These are phyloP conservation scores for Pelosia muscerda DNA, from an alignment of 2,888 invertebrate species.

Conservation along the genomic window DNA sequence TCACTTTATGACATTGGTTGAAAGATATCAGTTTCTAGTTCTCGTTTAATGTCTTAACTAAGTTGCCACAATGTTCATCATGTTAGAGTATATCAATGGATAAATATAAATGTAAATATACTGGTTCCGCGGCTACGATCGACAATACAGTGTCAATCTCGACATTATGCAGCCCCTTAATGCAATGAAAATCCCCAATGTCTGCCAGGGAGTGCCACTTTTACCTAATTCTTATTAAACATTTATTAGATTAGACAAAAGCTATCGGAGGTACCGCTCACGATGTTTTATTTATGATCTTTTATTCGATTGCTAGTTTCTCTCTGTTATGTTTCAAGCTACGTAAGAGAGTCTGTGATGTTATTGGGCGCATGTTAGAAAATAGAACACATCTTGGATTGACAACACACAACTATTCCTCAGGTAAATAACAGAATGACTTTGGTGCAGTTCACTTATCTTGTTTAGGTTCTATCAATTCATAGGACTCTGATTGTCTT, in stretches of 20 bases:
- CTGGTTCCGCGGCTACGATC: slow-evolving; percentile 28
- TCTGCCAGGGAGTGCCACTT: slow-evolving; percentile 70
- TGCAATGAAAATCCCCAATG: slow-evolving; percentile 71
- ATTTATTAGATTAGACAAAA: slow-evolving; percentile 85
- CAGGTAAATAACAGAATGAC: neutral
- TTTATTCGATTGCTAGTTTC: slow-evolving; percentile 80
- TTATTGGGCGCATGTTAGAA: slow-evolving; percentile 36
- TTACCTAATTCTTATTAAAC: slow-evolving; percentile 85
- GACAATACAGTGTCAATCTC: slow-evolving; percentile 67
- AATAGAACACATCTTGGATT: slow-evolving; percentile 15
- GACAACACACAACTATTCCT: neutral
- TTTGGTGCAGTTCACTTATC: neutral
- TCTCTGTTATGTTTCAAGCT: slow-evolving; percentile 57
- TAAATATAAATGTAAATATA: slow-evolving; percentile 1
- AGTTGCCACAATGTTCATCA: slow-evolving; percentile 20
- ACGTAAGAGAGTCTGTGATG: slow-evolving; percentile 52
- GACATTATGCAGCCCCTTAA: slow-evolving; percentile 80
- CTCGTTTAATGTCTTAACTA: slow-evolving; percentile 23
- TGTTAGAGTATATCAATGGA: slow-evolving; percentile 19
- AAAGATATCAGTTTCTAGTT: slow-evolving; percentile 33
- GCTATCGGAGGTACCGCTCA: slow-evolving; percentile 75
- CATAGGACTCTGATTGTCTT: neutral
- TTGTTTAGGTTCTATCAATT: neutral
- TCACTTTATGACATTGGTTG: slow-evolving; percentile 39
- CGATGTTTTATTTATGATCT: slow-evolving; percentile 84